Base-by-base conservation (phyloP, 37 sponge, comb jelly and placozoan species). In the Beroe forskalii region DNA sequence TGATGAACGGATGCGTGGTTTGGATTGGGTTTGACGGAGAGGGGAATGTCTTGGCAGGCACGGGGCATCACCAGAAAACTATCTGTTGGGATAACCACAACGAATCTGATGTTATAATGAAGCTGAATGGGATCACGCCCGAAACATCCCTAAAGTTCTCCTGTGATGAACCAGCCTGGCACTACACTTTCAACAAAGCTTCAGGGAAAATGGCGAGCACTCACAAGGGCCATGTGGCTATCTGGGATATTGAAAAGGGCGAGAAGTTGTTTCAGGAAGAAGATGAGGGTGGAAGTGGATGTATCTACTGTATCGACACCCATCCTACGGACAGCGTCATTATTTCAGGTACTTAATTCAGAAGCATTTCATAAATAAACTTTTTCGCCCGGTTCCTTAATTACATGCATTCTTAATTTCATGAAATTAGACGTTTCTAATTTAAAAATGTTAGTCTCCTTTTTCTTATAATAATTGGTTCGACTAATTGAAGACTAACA, bases 151-250 rank as follows among this genome's bases (percentile, higher is more conserved):
- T 14, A 24, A 44, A 38, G 0, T 80, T 32, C 38, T 40, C 55
- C 55, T 41, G 48, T 41, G 86, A 80, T 44, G 86, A 80, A 44
- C 86, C 86, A 42, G 44, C 86, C 31, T 80, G 22, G n/a, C 28
- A 80, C 4, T 38, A 80, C 32, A n/a, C 86, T n/a, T 80, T 33
- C 86, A 80, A 80, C 86, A 40, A 32, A 23, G 60, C 86, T 25
- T 23, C 86, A n/a, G 30, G 40, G 41, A 43, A 3, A 0, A 20
- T 80, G 55, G n/a, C 35, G 12, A 80, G 86, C 32, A 19, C 86
- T 23, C 86, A 80, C 86, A 80, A 80, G 27, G 86, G 86, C 2
- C 14, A 6, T 30, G 22, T 80, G 8, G 27, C 48, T 23, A 27
- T 41, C 0, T 80, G 86, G 86, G 60, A 44, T 22, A 32, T 38